Base-by-base conservation (phyloP, 2,888 invertebrate genomes). In the Nomada fabriciana region DNA sequence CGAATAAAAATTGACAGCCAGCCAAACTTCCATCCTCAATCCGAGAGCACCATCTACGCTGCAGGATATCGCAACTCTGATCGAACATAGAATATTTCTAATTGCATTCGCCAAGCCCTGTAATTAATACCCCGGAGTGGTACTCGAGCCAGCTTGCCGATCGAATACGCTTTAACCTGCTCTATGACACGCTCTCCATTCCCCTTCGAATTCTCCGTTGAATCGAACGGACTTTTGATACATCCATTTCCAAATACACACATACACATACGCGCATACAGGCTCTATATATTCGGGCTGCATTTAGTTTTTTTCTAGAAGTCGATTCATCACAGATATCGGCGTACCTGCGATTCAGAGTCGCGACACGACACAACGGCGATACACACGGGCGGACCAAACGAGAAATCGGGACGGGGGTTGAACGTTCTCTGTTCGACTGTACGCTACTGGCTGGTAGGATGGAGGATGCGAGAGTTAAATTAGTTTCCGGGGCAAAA, bases 401-500 rank as follows among this genome's bases (percentile, higher is more conserved):
- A 7, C n/a, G 20, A 20, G 47, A 73, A 61, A 77, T 77, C 77
- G 84, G 57, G 23, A 67, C 59, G 82, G 53, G 65, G 76, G 71
- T 82, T 70, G 67, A 57, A 68, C 23, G 29, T 18, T 15, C 13
- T 53, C 72, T 70, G 57, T 64, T 60, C 53, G 52, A 72, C 80
- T 80, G 80, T 65, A 59, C 63, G 78, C 64, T 29, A 52, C 36
- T 53, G 63, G 67, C 42, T 53, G 63, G 67, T 29, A 55, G 79
- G 61, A 65, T 57, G 84, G 86, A 84, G 89, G 89, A 90, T 89
- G 90, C 88, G 82, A 90, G 91, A 92, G 92, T 92, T 92, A 92
- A 92, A 92, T 92, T 92, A 92, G 92, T 92, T 92, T 92, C 89
- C 87, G 86, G 87, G 79, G 91, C 88, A 90, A 91, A 90, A 90